phyloP scores from a whole-genome alignment of 2,888 invertebrate genomes.

The Pristionchus exspectatus region DNA sequence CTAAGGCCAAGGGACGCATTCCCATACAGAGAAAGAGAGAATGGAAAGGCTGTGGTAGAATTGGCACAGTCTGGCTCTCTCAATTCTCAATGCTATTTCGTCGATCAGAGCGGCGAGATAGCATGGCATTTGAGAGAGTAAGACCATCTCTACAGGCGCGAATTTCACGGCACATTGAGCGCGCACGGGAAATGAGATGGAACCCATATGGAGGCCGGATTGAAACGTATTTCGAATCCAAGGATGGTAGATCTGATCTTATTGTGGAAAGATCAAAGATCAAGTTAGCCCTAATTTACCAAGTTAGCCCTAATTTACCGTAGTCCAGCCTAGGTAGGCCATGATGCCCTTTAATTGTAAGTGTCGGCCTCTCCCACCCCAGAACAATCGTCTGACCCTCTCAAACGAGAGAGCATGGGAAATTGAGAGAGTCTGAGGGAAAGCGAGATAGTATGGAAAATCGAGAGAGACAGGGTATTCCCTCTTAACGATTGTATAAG shows the following conservation, averaged over 20 bases:
- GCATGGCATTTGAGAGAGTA: too few species aligned
- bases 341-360: constrained; percentile 22
- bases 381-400: neutral
- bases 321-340: neutral
- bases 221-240: neutral
- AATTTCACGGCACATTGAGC: constrained; percentile 26
- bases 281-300: neutral
- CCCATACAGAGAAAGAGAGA: neutral
- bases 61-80: neutral
- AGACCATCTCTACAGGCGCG: neutral
- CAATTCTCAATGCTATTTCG: too few species aligned
- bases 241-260: neutral
- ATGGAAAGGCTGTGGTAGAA: neutral
- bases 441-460: too few species aligned
- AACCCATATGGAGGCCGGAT: neutral
- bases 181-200: neutral
- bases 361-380: neutral
- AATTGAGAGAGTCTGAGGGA: too few species aligned
- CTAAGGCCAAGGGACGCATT: neutral
- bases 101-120: too few species aligned
- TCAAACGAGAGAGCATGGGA: too few species aligned
- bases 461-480: too few species aligned
- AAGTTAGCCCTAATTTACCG: neutral
- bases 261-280: neutral
- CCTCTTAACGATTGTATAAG: constrained; percentile 38